Evolutionary conservation across 2,888 invertebrate genomes (phyloP).

Genomic region (Mythimna impura): DNA sequence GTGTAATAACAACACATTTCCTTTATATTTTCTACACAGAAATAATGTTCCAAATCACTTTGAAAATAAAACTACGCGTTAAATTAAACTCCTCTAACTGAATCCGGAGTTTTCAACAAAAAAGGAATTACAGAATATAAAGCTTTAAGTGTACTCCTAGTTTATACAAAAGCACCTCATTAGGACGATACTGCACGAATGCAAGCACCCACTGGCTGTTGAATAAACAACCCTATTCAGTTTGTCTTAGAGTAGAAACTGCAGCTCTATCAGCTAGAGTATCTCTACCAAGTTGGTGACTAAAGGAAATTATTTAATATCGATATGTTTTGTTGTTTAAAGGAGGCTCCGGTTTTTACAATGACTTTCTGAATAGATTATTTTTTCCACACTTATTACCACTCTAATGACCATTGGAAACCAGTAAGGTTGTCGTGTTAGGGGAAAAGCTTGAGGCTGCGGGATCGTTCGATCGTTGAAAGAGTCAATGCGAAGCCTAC

Average conservation of each 20-base stretch:
- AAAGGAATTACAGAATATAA: conserved; percentile 66
- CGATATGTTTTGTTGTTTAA: conserved; percentile 40
- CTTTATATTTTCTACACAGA: conserved; percentile 23
- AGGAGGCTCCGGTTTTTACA: not conserved
- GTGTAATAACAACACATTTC: conserved; percentile 5
- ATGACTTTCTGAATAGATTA: not conserved
- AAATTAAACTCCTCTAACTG: conserved; percentile 61
- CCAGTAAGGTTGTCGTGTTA: not conserved
- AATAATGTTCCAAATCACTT: conserved; percentile 53
- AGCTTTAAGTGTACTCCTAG: conserved; percentile 60
- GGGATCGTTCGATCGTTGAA: no score
- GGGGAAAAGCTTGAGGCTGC: not conserved
- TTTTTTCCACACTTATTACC: not conserved
- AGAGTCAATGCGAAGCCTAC: no score
- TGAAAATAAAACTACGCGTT: conserved; percentile 46
- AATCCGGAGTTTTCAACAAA: conserved; percentile 61
- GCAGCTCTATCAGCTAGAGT: not conserved
- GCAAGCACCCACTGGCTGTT: conserved; percentile 25
- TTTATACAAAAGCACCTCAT: conserved; percentile 69
- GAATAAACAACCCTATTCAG: conserved; percentile 10
- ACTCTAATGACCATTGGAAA: not conserved
- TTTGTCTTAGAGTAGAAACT: conserved; percentile 33
- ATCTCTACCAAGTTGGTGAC: conserved; percentile 44
- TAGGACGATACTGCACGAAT: conserved; percentile 56
- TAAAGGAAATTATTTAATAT: conserved; percentile 44